phyloP scores from a whole-genome alignment of 2,888 invertebrate species.

The Rotaria magnacalcarata region DNA sequence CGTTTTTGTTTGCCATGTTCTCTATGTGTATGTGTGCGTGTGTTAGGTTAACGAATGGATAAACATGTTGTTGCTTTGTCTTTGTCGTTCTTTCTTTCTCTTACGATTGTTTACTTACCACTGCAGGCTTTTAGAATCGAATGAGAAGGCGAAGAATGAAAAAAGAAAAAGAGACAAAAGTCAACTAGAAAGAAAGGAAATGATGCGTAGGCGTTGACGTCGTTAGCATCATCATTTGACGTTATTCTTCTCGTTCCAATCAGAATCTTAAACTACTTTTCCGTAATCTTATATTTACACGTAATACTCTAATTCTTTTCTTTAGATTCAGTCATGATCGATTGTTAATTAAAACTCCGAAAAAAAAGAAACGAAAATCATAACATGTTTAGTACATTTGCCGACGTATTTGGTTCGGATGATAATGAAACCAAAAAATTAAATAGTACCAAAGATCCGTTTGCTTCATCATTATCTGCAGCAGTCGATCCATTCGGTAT shows the following conservation, averaged over 20 bases:
- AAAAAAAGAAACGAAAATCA: background rate
- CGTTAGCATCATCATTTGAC: background rate
- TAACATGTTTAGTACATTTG: slow-evolving; percentile 23
- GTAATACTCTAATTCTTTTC: background rate
- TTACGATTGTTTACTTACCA: slow-evolving; percentile 2
- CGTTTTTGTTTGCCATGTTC: background rate
- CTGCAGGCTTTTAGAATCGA: background rate
- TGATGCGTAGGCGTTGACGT: background rate
- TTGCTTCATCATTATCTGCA: background rate
- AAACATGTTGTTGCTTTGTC: slow-evolving; percentile 12
- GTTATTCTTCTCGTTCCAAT: background rate
- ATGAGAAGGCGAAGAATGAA: background rate
- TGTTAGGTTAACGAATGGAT: background rate
- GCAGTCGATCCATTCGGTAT: background rate
- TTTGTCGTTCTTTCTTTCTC: background rate
- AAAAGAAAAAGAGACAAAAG: background rate
- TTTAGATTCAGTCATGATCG: background rate
- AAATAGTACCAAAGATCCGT: background rate
- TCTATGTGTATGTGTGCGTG: too few relatives aligned
- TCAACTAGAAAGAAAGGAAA: background rate
- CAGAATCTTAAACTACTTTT: background rate
- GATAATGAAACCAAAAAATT: background rate
- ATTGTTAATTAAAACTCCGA: background rate
- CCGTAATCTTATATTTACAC: background rate
- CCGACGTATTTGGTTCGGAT: background rate